These are phyloP conservation scores for Hyperoplus immaculatus DNA, from an alignment of 2,797 vertebrate genomes.

Conservation along the genomic window DNA sequence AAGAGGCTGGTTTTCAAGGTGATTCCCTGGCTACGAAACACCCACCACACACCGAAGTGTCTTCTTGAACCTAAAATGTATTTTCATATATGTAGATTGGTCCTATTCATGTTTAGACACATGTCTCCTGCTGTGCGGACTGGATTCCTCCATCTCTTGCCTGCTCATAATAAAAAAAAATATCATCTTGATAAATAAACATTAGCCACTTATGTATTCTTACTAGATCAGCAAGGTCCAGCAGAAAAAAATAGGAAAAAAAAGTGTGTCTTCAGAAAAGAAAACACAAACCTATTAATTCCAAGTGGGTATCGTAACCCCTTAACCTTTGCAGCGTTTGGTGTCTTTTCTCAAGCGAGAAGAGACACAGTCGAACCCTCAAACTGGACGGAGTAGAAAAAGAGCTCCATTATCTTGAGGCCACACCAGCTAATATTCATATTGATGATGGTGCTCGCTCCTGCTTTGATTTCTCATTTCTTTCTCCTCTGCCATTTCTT, in stretches of 20 bases:
- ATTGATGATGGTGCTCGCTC: conserved; percentile 54
- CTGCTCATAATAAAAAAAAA: conserved; percentile 45
- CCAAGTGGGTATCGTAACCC: conserved; percentile 7
- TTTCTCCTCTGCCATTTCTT: conserved; percentile 59
- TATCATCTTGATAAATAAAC: conserved; percentile 72
- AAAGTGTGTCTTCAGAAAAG: neutral
- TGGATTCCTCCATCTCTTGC: conserved; percentile 30
- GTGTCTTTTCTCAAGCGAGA: conserved; percentile 16
- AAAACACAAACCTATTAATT: conserved; percentile 10
- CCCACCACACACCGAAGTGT: neutral
- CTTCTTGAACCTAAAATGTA: conserved; percentile 44
- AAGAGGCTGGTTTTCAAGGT: conserved; percentile 12
- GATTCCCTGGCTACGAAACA: conserved; percentile 7
- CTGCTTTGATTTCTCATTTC: conserved; percentile 71
- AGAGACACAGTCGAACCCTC: conserved; percentile 13
- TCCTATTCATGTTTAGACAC: conserved; percentile 62
- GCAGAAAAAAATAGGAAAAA: neutral
- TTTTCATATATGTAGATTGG: conserved; percentile 72
- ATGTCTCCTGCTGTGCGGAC: conserved; percentile 43
- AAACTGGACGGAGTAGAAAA: conserved; percentile 28
- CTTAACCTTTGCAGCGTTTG: neutral
- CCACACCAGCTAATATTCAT: conserved; percentile 54
- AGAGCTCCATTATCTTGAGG: conserved; percentile 46
- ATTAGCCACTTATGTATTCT: conserved; percentile 69
- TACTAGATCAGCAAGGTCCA: conserved; percentile 50